Percentiles rank a stretch among this genome's conserved stretches.
phyloP scores from a whole-genome alignment of 2,888 invertebrate species.

The Penaeus monodon region DNA sequence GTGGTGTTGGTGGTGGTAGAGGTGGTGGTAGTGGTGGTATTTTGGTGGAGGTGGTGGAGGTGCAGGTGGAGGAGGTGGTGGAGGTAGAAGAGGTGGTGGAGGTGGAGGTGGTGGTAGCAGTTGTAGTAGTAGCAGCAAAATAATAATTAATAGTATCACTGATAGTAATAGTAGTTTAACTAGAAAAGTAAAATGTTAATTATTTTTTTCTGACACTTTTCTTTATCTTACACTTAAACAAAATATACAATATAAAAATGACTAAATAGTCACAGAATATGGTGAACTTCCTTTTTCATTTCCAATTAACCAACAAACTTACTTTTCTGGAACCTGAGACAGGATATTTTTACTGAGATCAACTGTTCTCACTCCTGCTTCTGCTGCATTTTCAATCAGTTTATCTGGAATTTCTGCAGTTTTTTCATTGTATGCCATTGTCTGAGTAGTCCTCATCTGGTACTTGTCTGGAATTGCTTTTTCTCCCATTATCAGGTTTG shows the following conservation, averaged over 20 bases:
- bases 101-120: too few species aligned
- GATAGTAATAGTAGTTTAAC: conserved; percentile 57
- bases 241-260: background rate
- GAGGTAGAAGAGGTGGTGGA: too few species aligned
- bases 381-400: conserved; percentile 79
- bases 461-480: conserved; percentile 67
- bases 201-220: conserved; percentile 5
- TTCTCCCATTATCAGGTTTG: conserved; percentile 40
- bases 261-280: background rate
- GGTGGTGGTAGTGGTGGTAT: too few species aligned
- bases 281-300: background rate
- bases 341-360: conserved; percentile 88
- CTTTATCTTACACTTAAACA: background rate
- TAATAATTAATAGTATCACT: too few species aligned
- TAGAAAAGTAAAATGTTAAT: conserved; percentile 30
- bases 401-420: conserved; percentile 78
- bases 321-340: conserved; percentile 79
- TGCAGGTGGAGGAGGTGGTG: too few species aligned
- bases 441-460: conserved; percentile 72
- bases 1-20: too few species aligned
- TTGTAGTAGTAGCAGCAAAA: too few species aligned
- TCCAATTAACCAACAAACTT: conserved; percentile 67
- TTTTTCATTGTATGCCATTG: conserved; percentile 77
- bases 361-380: conserved; percentile 80
- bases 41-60: too few species aligned